These are phyloP conservation scores for Diarsia rubi DNA, from an alignment of 2,888 invertebrate genomes.

Conservation along the genomic window DNA sequence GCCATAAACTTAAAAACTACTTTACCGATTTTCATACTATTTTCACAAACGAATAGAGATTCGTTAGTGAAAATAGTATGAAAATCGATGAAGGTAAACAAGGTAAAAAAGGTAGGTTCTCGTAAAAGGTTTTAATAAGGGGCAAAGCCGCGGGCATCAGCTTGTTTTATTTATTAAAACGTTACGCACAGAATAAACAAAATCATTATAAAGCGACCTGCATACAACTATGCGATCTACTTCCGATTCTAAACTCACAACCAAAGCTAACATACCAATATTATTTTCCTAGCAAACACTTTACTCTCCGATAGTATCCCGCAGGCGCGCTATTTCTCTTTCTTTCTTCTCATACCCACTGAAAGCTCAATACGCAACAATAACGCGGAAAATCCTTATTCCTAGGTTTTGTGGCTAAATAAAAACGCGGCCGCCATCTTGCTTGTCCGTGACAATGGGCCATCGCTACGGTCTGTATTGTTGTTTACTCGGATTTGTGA, in stretches of 20 bases:
- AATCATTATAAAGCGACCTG: not conserved
- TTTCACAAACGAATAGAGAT: too few species aligned
- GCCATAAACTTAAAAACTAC: too few species aligned
- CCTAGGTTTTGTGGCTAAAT: conserved; percentile 66
- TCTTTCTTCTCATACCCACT: conserved; percentile 46
- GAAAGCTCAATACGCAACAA: conserved; percentile 62
- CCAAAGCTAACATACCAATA: conserved; percentile 9
- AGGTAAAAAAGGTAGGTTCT: too few species aligned
- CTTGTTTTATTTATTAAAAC: too few species aligned
- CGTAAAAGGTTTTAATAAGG: too few species aligned
- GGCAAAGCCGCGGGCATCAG: too few species aligned
- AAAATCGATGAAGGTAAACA: too few species aligned
- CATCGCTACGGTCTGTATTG: conserved; percentile 58
- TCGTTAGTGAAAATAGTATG: too few species aligned
- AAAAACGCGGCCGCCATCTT: conserved; percentile 67
- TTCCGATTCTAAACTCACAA: not conserved
- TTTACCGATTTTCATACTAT: too few species aligned
- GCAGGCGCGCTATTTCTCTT: conserved; percentile 49
- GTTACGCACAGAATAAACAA: too few species aligned
- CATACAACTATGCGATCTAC: not conserved
- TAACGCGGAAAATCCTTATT: conserved; percentile 62
- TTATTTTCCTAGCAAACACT: conserved; percentile 23
- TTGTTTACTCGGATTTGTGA: conserved; percentile 50
- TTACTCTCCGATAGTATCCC: conserved; percentile 29
- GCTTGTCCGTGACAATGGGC: conserved; percentile 69